These are phyloP conservation scores for Triplophysa dalaica DNA, from an alignment of 2,113 vertebrate species.

Conservation along the genomic window DNA sequence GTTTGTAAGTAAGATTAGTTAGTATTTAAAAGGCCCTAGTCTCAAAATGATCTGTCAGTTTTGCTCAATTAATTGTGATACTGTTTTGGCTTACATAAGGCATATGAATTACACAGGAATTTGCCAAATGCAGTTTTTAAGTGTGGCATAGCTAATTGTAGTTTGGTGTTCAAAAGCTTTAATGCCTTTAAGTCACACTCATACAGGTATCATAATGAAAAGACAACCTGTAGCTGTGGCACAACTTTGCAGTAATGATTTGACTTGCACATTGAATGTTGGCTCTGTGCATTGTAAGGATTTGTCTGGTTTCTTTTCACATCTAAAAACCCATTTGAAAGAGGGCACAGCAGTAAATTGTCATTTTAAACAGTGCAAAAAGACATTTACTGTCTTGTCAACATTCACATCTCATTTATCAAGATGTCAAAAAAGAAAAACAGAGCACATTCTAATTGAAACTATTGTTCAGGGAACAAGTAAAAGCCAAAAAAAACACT, in stretches of 20 bases:
- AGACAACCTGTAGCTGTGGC: not conserved
- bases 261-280: not conserved
- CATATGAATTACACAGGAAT: not conserved
- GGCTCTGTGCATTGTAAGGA: not conserved
- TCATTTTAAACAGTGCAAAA: slow-evolving; percentile 15
- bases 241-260: not conserved
- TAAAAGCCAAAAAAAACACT: not conserved
- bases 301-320: not conserved
- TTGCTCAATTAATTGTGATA: not conserved
- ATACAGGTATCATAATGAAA: slow-evolving; percentile 2
- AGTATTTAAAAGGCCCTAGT: not conserved
- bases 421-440: slow-evolving; percentile 7
- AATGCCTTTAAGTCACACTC: slow-evolving; percentile 5
- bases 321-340: not conserved
- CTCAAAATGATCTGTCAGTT: slow-evolving; percentile 10
- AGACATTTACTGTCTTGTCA: slow-evolving; percentile 2
- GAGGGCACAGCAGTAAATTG: not conserved
- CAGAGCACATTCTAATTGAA: slow-evolving; percentile 20
- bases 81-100: slow-evolving; percentile 3
- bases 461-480: slow-evolving; percentile 5
- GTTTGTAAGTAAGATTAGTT: not conserved
- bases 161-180: not conserved
- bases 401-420: not conserved
- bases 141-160: not conserved
- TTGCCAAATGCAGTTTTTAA: not conserved